A percentile compares a stretch with the other conserved stretches of the same genome.
Evolutionary conservation across 2,113 vertebrate genomes (phyloP).

Genomic region (Callocephalon fimbriatum): DNA sequence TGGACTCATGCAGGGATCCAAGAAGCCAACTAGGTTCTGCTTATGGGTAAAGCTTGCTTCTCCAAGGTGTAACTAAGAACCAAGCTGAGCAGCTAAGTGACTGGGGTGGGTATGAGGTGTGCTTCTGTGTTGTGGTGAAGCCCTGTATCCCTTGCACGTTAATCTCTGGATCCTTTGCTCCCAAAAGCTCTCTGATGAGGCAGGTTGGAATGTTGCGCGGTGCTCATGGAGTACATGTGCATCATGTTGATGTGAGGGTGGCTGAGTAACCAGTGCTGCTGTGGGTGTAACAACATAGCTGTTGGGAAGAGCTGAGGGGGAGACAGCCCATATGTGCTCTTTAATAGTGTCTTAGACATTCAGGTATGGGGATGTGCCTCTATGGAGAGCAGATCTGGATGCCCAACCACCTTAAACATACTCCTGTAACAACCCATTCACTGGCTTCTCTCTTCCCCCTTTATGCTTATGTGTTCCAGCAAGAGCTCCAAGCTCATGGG

Average conservation of each 20-base stretch:
- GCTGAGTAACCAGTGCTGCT: not conserved
- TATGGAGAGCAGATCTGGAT: not conserved
- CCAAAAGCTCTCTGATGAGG: not conserved
- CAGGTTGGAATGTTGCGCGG: not conserved
- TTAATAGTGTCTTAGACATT: not conserved
- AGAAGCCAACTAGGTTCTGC: not conserved
- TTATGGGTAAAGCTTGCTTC: not conserved
- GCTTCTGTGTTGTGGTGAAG: not conserved
- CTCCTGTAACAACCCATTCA: not conserved
- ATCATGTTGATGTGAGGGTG: not conserved
- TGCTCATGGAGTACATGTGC: fast-evolving
- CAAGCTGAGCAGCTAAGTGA: not conserved
- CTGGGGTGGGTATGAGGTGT: not conserved
- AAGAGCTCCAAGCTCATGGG: not conserved
- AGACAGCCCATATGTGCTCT: not conserved
- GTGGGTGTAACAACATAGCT: not conserved
- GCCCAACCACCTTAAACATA: not conserved
- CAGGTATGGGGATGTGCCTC: not conserved
- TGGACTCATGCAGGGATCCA: not conserved
- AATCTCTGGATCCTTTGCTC: not conserved
- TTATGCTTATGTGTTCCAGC: not conserved
- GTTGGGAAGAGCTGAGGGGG: not conserved
- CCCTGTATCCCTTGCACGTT: not conserved
- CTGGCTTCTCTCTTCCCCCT: not conserved
- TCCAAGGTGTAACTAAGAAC: not conserved